These are phyloP conservation scores for Dicyrtomina minuta DNA, from an alignment of 2,888 invertebrate species.

Conservation along the genomic window DNA sequence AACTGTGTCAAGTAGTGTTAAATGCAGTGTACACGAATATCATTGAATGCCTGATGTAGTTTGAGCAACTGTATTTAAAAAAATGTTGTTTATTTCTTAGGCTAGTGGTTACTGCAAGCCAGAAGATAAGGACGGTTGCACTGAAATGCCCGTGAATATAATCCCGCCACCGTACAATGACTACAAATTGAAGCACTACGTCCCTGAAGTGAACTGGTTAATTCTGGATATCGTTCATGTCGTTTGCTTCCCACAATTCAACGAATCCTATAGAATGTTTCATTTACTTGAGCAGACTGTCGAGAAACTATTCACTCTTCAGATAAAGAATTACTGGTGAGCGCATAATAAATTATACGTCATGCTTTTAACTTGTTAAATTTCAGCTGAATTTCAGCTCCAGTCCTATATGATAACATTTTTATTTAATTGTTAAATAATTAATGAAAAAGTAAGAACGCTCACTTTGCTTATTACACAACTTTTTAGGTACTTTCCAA, in stretches of 20 bases:
- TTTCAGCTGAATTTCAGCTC: no score
- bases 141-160: background rate
- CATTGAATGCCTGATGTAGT: no score
- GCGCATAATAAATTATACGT: no score
- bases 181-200: slow-evolving; percentile 37
- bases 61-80: no score
- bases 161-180: slow-evolving; percentile 16
- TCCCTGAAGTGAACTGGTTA: slow-evolving; percentile 49
- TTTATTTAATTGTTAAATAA: no score
- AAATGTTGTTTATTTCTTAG: no score
- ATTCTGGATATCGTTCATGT: slow-evolving; percentile 48
- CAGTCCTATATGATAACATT: no score
- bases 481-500: slow-evolving; percentile 49
- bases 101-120: background rate
- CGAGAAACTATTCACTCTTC: slow-evolving; percentile 46
- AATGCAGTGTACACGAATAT: no score
- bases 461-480: no score
- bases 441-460: no score
- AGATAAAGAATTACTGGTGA: slow-evolving; percentile 52
- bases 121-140: background rate
- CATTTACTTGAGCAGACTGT: slow-evolving; percentile 49
- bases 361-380: no score
- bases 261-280: slow-evolving; percentile 50
- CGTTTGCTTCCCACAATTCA: slow-evolving; percentile 48
- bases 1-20: no score